phyloP scores from a whole-genome alignment of 2,797 vertebrate species.

The Myripristis jacobus region DNA sequence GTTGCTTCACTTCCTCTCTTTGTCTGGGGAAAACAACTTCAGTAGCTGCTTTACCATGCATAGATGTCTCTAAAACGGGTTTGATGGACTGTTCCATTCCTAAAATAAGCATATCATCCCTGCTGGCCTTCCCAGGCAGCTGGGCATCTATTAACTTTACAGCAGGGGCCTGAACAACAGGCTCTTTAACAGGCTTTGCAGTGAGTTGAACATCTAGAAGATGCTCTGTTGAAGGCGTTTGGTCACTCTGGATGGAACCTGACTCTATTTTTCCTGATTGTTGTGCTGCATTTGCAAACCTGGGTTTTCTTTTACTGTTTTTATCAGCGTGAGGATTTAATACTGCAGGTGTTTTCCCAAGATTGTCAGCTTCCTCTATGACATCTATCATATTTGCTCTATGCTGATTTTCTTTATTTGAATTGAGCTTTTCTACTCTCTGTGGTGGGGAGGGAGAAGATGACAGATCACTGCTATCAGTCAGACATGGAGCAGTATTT shows the following conservation, averaged over 20 bases:
- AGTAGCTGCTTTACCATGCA: neutral
- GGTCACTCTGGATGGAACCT: neutral
- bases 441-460: slow-evolving; percentile 44
- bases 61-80: slow-evolving; percentile 20
- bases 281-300: slow-evolving; percentile 27
- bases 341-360: slow-evolving; percentile 28
- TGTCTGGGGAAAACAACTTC: slow-evolving; percentile 23
- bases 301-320: slow-evolving; percentile 4
- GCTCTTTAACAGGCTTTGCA: slow-evolving; percentile 21
- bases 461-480: slow-evolving; percentile 48
- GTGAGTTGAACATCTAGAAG: slow-evolving; percentile 5
- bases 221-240: slow-evolving; percentile 26
- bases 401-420: slow-evolving; percentile 37
- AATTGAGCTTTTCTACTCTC: slow-evolving; percentile 33
- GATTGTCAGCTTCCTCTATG: slow-evolving; percentile 21
- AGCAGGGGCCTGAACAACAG: neutral
- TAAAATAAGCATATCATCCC: slow-evolving; percentile 10
- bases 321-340: neutral
- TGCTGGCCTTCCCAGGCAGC: slow-evolving; percentile 11
- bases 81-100: slow-evolving; percentile 35
- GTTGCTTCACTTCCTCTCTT: slow-evolving; percentile 29
- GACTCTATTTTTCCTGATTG: slow-evolving; percentile 24
- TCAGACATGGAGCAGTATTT: slow-evolving; percentile 45
- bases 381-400: slow-evolving; percentile 28
- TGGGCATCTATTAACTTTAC: slow-evolving; percentile 21